Conservation (phyloP, 2,888 invertebrate species). For the Noctuana brunneofusca region DNA sequence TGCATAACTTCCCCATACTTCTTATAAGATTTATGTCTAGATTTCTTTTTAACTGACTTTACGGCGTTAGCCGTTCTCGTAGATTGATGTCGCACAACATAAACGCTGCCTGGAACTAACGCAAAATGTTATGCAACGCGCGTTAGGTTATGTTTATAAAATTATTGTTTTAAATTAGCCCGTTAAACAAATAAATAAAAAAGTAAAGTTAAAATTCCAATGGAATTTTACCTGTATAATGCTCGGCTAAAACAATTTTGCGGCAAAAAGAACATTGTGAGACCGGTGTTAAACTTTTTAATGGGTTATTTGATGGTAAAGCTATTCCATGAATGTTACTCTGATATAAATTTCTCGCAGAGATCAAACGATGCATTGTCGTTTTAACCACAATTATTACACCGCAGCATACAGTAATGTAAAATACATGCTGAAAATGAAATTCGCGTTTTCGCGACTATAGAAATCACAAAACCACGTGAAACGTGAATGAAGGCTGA, state of each 20-base stretch:
- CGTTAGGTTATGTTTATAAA: slow-evolving; percentile 52
- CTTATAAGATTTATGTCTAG: slow-evolving; percentile 71
- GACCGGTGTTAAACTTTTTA: slow-evolving; percentile 52
- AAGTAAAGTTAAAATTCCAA: not conserved
- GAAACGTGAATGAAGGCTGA: slow-evolving; percentile 37
- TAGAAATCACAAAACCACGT: slow-evolving; percentile 40
- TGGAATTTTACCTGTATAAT: slow-evolving; percentile 58
- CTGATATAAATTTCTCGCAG: slow-evolving; percentile 69
- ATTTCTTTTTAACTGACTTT: slow-evolving; percentile 68
- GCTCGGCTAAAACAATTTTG: slow-evolving; percentile 61
- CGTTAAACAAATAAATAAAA: not conserved
- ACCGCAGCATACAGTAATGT: not conserved
- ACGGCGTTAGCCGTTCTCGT: slow-evolving; percentile 69
- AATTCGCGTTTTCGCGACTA: not conserved
- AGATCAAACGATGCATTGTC: slow-evolving; percentile 74
- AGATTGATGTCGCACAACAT: slow-evolving; percentile 63
- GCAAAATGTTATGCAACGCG: slow-evolving; percentile 69
- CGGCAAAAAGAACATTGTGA: slow-evolving; percentile 76
- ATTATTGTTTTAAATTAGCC: slow-evolving; percentile 8
- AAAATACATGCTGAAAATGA: not conserved
- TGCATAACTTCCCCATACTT: slow-evolving; percentile 87
- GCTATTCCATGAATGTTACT: slow-evolving; percentile 63
- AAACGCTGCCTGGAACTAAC: slow-evolving; percentile 61
- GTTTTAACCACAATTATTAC: slow-evolving; percentile 1
- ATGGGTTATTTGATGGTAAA: slow-evolving; percentile 51